These are phyloP conservation scores for Leptonema lineaticorne DNA, from an alignment of 1,140 invertebrate species.

Conservation along the genomic window DNA sequence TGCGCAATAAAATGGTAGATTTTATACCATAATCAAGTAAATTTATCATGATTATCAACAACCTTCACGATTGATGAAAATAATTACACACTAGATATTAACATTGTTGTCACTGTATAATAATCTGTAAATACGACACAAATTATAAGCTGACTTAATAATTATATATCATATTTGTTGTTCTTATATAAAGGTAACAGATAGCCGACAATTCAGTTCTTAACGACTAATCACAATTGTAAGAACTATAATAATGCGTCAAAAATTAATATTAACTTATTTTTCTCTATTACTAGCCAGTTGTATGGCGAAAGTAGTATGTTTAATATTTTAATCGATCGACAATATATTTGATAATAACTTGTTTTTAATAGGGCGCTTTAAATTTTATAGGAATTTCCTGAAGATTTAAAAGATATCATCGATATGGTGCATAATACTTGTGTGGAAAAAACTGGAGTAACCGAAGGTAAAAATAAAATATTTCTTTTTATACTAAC, in stretches of 20 bases:
- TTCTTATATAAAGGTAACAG: too few species aligned
- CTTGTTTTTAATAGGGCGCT: not conserved
- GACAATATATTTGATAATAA: not conserved
- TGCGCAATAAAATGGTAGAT: too few species aligned
- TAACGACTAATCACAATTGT: too few species aligned
- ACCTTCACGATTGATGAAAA: too few species aligned
- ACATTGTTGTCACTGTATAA: too few species aligned
- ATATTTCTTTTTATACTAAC: conserved; percentile 36
- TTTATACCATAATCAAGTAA: too few species aligned
- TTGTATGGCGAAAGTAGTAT: not conserved
- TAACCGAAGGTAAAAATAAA: conserved; percentile 55
- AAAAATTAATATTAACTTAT: not conserved
- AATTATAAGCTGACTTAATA: too few species aligned
- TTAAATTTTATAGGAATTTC: conserved; percentile 47
- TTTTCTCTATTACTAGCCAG: not conserved
- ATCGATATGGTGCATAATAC: conserved; percentile 54
- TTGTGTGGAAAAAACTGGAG: conserved; percentile 53
- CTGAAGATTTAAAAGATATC: conserved; percentile 57
- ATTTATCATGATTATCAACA: too few species aligned
- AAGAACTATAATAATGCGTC: not conserved
- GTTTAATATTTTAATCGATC: not conserved
- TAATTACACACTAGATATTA: too few species aligned
- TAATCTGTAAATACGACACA: too few species aligned
- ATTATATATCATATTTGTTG: too few species aligned
- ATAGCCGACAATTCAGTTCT: too few species aligned